Percentiles rank a stretch among this genome's conserved stretches.
Conservation (phyloP, 2,113 vertebrate genomes). For the Nesogale talazaci region DNA sequence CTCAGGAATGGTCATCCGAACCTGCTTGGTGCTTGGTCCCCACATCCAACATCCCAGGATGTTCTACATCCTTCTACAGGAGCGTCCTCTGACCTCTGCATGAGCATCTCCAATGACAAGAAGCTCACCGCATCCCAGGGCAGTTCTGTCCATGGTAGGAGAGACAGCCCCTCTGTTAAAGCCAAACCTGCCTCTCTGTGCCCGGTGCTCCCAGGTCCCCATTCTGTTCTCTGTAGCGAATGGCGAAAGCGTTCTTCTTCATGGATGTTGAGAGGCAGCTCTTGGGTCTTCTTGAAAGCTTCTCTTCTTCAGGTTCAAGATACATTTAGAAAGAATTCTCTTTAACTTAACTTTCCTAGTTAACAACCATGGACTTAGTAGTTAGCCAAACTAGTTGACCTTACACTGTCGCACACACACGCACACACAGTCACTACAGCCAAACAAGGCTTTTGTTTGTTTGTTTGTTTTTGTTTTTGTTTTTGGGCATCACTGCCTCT, state of each 20-base stretch:
- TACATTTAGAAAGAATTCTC: slow-evolving; percentile 14
- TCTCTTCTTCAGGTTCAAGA: slow-evolving; percentile 16
- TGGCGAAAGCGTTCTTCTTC: neutral
- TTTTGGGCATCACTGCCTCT: too few species aligned
- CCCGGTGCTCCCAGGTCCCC: neutral
- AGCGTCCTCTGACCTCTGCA: neutral
- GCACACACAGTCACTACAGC: neutral
- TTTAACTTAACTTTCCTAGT: slow-evolving; percentile 11
- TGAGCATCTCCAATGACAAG: neutral
- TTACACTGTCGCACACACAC: neutral
- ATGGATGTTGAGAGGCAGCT: neutral
- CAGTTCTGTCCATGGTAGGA: neutral
- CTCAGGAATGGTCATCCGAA: neutral
- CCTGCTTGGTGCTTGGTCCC: neutral
- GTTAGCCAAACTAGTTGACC: neutral
- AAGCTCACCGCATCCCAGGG: neutral
- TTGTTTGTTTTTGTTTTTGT: too few species aligned
- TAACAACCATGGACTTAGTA: neutral
- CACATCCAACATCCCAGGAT: neutral
- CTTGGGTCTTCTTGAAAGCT: neutral
- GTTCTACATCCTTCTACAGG: neutral
- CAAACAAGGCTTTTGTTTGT: too few species aligned
- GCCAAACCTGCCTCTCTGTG: neutral
- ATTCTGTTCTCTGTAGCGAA: neutral
- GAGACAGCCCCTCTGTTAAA: neutral